phyloP scores from a whole-genome alignment of 2,888 invertebrate genomes.

The Campaea margaritaria region DNA sequence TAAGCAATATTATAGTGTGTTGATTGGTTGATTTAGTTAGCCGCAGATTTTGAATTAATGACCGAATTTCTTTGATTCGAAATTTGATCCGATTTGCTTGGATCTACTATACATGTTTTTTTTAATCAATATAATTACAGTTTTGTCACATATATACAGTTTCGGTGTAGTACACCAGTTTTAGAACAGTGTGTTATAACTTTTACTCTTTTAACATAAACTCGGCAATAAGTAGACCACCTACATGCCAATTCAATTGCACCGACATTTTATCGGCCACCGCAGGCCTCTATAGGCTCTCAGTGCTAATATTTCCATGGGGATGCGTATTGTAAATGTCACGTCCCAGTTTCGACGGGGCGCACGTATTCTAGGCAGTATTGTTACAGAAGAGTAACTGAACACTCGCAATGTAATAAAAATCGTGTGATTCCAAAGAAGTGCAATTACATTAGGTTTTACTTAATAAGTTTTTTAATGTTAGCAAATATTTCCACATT shows the following conservation, averaged over 20 bases:
- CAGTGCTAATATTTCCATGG: conserved; percentile 27
- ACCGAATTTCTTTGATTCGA: no score
- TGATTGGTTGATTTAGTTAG: no score
- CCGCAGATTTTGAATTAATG: no score
- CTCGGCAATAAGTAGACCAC: neutral
- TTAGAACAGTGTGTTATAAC: neutral
- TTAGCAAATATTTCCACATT: no score
- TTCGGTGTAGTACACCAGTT: neutral
- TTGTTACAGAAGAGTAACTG: conserved; percentile 3
- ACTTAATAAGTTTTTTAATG: no score
- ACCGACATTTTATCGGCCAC: conserved; percentile 36
- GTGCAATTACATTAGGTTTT: no score
- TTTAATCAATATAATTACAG: neutral
- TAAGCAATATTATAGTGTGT: no score
- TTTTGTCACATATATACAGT: neutral
- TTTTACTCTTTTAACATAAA: conserved; percentile 10
- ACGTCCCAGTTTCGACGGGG: conserved; percentile 32
- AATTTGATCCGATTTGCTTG: no score
- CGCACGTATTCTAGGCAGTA: conserved; percentile 12
- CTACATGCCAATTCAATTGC: conserved; percentile 26
- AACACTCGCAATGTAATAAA: neutral
- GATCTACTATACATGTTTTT: no score
- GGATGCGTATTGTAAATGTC: conserved; percentile 36
- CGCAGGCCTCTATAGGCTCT: conserved; percentile 29
- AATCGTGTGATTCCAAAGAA: no score